These are phyloP conservation scores for Zootoca vivipara DNA, from an alignment of 2,113 vertebrate species.

Conservation along the genomic window DNA sequence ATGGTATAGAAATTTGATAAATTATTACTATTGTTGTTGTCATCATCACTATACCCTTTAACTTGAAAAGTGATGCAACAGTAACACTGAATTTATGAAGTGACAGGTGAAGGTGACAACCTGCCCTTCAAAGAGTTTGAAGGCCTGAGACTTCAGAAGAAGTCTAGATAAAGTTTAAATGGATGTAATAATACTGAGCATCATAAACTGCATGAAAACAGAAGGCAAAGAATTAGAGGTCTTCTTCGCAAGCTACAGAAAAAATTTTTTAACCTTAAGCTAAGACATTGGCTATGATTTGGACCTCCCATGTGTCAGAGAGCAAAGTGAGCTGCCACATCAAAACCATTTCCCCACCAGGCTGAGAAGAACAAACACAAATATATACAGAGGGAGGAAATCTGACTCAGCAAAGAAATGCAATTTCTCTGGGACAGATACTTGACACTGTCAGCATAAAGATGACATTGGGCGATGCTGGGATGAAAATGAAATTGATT, in stretches of 20 bases:
- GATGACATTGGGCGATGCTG: neutral
- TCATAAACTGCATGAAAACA: neutral
- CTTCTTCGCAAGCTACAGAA: no score
- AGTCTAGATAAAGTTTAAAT: neutral
- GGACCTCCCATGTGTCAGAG: neutral
- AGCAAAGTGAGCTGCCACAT: neutral
- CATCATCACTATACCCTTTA: neutral
- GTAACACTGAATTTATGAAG: neutral
- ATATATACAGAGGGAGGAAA: neutral
- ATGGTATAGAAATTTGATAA: no score
- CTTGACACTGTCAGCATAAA: slow-evolving; percentile 1
- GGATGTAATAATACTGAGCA: neutral
- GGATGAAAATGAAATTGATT: slow-evolving; percentile 22
- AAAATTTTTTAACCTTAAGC: neutral
- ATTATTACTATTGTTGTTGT: neutral
- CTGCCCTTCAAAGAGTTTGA: neutral
- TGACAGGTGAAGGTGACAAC: neutral
- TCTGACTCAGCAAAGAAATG: slow-evolving; percentile 13
- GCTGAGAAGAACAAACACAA: neutral
- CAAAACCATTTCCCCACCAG: neutral
- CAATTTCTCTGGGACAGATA: slow-evolving; percentile 16
- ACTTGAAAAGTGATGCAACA: neutral
- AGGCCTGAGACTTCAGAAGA: neutral
- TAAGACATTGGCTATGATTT: neutral
- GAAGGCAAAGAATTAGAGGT: neutral